Conservation (phyloP, 1,140 invertebrate genomes). For the Phthorimaea operculella region DNA sequence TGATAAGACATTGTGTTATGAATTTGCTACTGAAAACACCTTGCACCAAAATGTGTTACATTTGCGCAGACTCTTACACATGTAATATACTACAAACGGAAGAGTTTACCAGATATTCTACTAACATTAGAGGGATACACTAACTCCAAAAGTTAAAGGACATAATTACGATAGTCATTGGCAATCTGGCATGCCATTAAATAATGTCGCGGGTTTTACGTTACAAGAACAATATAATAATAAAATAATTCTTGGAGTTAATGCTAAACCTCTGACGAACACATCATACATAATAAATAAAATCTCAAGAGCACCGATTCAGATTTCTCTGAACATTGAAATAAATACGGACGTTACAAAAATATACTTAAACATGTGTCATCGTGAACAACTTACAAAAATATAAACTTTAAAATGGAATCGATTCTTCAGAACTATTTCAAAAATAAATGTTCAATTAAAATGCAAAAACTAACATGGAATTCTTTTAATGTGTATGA, state of each 20-base stretch:
- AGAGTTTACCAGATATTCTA: no score
- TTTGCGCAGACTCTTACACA: no score
- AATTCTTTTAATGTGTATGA: slow-evolving; percentile 52
- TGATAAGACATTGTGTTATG: no score
- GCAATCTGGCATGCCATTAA: no score
- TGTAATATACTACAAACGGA: no score
- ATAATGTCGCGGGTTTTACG: neutral
- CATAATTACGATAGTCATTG: neutral
- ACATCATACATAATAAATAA: slow-evolving; percentile 8
- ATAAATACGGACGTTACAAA: slow-evolving; percentile 2
- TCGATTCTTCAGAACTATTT: slow-evolving; percentile 26
- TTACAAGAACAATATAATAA: neutral
- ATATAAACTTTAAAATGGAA: slow-evolving; percentile 33
- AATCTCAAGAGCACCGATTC: slow-evolving; percentile 9
- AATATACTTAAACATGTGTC: neutral
- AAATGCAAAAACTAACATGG: slow-evolving; percentile 56
- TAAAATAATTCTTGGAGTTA: neutral
- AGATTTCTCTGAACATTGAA: slow-evolving; percentile 1
- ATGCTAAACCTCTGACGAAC: neutral
- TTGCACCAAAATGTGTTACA: no score
- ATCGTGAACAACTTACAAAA: slow-evolving; percentile 8
- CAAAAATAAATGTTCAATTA: slow-evolving; percentile 21
- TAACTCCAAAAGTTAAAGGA: neutral
- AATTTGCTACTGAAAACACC: no score
- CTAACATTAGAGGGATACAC: no score